Evolutionary conservation across 2,113 vertebrate genomes (phyloP), one percentile per base, ranked within the genome.

Genomic region (Ceuthmochares aereus): DNA sequence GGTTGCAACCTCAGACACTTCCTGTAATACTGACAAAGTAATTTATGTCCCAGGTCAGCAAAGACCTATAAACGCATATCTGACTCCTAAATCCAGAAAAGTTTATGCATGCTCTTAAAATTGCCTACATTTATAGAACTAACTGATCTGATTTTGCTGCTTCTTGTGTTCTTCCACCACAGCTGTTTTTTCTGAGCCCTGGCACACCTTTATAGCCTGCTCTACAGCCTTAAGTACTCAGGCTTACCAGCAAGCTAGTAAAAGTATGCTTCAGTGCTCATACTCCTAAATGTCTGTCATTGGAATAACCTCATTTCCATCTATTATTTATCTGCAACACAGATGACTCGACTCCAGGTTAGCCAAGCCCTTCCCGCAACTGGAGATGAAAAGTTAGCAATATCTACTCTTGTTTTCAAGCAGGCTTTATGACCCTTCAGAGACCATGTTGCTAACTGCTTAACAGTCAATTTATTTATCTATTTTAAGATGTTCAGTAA

Each of bases 281-380:
- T 27, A 42, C 14, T 95, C 40, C 59, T 23, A 69, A 88, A 68
- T 27, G 21, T 29, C 81, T 93, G 21, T 67, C 60, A 89, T 4
- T 85, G 62, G 66, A 94, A 91, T 60, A 93, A 91, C 30, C 30
- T 76, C 21, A 76, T 82, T 95, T 94, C 52, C 67, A 91, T 56
- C 56, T 69, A 82, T 60, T 78, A 82, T 43, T 26, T 79, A 10
- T 52, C 76, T 68, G 34, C 40, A 64, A 17, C 45, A 73, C 11
- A 85, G 36, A 87, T 69, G 82, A 91, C 66, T 93, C 84, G 93
- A 90, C 32, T 85, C 54, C 49, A 87, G 40, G 52, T 79, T 7
- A 4, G 66, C 62, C 74, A 94, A 89, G 45, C 21, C 21, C 54
- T 79, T 85, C 19, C 32, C 3, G 1, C 22, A 68, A 42, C 64